These are phyloP conservation scores for Parnassius mnemosyne DNA, from an alignment of 2,888 invertebrate species.

Conservation along the genomic window DNA sequence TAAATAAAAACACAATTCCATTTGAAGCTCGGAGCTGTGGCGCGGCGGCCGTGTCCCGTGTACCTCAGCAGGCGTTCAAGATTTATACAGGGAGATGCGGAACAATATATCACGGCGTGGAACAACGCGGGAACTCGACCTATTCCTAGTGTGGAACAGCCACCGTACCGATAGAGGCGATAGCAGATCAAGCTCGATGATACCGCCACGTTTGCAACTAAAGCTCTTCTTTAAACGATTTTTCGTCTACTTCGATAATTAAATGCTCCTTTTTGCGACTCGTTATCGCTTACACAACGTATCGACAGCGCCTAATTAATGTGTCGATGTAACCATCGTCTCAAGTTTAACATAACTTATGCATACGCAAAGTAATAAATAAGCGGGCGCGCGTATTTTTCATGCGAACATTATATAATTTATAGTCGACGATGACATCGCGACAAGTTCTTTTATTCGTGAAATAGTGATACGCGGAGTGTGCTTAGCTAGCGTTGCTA, in stretches of 20 bases:
- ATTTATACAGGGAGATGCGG: conserved; percentile 78
- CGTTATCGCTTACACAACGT: background rate
- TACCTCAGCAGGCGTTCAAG: conserved; percentile 80
- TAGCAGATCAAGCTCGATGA: conserved; percentile 41
- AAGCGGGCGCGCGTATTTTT: conserved; percentile 76
- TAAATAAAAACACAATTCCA: conserved; percentile 81
- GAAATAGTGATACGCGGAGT: conserved; percentile 79
- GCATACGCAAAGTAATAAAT: conserved; percentile 72
- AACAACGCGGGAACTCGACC: conserved; percentile 76
- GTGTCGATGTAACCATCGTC: conserved; percentile 45
- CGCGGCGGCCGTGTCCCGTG: conserved; percentile 74
- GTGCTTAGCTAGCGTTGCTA: conserved; percentile 79
- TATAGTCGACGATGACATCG: conserved; percentile 78
- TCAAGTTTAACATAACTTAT: conserved; percentile 62
- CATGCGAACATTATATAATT: conserved; percentile 75
- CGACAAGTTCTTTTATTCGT: conserved; percentile 80
- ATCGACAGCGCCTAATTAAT: conserved; percentile 41
- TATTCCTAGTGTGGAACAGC: conserved; percentile 74
- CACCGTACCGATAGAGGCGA: conserved; percentile 74
- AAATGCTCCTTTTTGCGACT: conserved; percentile 24
- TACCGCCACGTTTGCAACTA: conserved; percentile 41
- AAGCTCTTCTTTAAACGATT: conserved; percentile 19
- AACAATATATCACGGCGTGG: conserved; percentile 77
- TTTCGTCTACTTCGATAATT: conserved; percentile 33
- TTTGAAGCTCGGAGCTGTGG: conserved; percentile 73